These are phyloP conservation scores for Eospalax fontanierii DNA, from an alignment of 2,797 vertebrate genomes.

Conservation along the genomic window DNA sequence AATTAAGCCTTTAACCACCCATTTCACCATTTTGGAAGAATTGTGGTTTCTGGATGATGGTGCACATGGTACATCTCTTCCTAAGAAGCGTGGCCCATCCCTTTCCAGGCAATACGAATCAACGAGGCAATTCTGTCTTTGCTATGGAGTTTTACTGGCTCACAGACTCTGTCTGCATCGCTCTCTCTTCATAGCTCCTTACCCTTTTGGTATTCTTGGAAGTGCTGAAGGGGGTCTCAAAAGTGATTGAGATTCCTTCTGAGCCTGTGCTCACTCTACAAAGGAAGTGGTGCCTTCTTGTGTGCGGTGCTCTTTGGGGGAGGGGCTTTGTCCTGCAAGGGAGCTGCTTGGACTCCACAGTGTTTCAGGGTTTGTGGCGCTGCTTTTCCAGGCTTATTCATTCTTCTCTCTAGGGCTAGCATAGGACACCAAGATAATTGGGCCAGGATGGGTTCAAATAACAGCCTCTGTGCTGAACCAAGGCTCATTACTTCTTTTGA, in stretches of 20 bases:
- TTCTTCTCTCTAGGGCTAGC: conserved; percentile 60
- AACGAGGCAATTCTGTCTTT: not conserved
- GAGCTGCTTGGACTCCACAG: not conserved
- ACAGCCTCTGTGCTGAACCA: conserved; percentile 55
- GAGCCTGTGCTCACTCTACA: not conserved
- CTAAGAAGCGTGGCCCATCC: conserved; percentile 29
- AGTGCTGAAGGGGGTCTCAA: not conserved
- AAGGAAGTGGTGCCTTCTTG: not conserved
- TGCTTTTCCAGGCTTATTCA: conserved; percentile 63
- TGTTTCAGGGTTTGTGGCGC: not conserved
- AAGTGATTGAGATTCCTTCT: not conserved
- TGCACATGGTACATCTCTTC: not conserved
- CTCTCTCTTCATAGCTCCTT: not conserved
- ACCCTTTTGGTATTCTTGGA: not conserved
- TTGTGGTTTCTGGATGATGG: not conserved
- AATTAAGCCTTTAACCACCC: not conserved
- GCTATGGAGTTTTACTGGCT: not conserved
- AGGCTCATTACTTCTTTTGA: conserved; percentile 76
- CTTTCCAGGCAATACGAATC: not conserved
- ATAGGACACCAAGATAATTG: conserved; percentile 60
- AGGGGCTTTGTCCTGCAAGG: not conserved
- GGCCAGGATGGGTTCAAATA: conserved; percentile 67
- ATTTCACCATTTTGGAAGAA: not conserved
- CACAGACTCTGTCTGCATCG: not conserved
- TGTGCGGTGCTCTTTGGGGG: not conserved